A percentile compares a stretch with the other conserved stretches of the same genome.
These are phyloP conservation scores for Rhinichthys osculus DNA, from an alignment of 2,797 vertebrate genomes.

Conservation along the genomic window DNA sequence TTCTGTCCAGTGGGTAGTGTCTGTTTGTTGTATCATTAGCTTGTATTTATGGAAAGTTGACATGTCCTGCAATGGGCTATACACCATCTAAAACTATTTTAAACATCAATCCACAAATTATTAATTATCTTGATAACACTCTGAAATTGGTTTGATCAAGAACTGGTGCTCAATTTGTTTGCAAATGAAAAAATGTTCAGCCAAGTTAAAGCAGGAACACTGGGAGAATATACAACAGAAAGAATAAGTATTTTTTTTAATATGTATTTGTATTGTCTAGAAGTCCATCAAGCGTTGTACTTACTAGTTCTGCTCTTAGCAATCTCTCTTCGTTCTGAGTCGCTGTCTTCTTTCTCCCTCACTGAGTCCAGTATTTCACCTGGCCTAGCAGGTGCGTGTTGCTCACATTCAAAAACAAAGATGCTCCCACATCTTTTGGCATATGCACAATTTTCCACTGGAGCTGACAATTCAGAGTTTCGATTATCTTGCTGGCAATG, in stretches of 20 bases:
- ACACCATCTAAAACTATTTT: not conserved
- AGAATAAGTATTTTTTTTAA: not conserved
- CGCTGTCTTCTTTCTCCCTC: not conserved
- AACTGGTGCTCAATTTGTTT: not conserved
- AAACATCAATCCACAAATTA: not conserved
- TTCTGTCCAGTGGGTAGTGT: not conserved
- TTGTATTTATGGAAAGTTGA: not conserved
- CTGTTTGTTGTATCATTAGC: not conserved
- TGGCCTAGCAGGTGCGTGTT: not conserved
- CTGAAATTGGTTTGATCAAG: not conserved
- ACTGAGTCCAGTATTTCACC: not conserved
- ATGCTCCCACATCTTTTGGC: not conserved
- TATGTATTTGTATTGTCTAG: not conserved
- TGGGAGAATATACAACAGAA: not conserved
- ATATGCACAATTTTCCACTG: not conserved
- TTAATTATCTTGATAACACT: not conserved
- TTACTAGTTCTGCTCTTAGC: slow-evolving; percentile 24
- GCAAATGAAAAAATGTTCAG: not conserved
- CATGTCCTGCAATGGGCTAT: not conserved
- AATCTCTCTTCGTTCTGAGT: not conserved
- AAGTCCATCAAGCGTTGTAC: slow-evolving; percentile 6
- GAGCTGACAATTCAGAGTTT: not conserved
- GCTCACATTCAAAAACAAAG: not conserved
- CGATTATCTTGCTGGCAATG: not conserved
- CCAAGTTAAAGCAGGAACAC: not conserved